Evolutionary conservation across 1,140 invertebrate genomes (phyloP).

Genomic region (Sarcophaga bullata): DNA sequence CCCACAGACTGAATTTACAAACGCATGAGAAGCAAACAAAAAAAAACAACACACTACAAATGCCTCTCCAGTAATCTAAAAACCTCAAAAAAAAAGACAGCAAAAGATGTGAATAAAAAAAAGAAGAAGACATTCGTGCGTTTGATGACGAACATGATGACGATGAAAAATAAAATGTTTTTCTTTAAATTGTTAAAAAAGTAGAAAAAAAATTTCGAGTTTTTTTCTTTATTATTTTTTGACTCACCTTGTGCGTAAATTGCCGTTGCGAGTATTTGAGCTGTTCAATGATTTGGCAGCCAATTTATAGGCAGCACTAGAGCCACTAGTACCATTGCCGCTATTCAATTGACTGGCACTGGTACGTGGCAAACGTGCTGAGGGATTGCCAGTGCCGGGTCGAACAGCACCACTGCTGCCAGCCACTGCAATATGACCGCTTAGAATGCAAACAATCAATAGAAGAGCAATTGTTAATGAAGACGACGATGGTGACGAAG

Average conservation of each 20-base stretch:
- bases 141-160: not conserved
- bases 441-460: conserved; percentile 42
- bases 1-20: too few relatives aligned
- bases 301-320: conserved; percentile 44
- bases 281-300: conserved; percentile 45
- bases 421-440: conserved; percentile 17
- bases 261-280: conserved; percentile 47
- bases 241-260: conserved; percentile 52
- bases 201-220: not conserved
- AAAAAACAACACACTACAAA: too few relatives aligned
- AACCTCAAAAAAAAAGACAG: too few relatives aligned
- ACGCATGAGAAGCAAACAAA: too few relatives aligned
- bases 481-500: conserved; percentile 17
- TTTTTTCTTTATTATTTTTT: not conserved
- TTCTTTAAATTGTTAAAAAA: conserved; percentile 13
- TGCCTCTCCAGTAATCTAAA: too few relatives aligned
- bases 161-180: not conserved
- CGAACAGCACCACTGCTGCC: conserved; percentile 43
- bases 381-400: conserved; percentile 48
- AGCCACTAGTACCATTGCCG: conserved; percentile 43
- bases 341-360: conserved; percentile 52
- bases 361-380: conserved; percentile 50
- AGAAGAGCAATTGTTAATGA: conserved; percentile 37
- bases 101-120: too few relatives aligned
- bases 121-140: too few relatives aligned